Evolutionary conservation across 2,888 invertebrate species (phyloP).

Genomic region (Polia nebulosa): DNA sequence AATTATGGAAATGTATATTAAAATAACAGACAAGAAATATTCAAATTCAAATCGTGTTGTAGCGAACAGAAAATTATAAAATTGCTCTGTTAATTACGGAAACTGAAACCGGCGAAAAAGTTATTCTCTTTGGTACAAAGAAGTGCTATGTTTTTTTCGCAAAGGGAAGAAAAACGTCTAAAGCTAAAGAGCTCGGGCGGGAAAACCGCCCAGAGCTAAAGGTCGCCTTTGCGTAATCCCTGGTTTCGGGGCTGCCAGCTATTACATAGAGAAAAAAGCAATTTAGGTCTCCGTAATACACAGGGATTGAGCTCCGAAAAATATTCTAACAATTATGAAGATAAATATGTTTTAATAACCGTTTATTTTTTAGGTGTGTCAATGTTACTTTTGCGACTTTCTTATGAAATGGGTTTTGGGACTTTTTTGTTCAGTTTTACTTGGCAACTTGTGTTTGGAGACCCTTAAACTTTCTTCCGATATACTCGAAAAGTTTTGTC

Average conservation of each 20-base stretch:
- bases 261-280: conserved; percentile 77
- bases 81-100: conserved; percentile 42
- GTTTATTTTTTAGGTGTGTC: conserved; percentile 16
- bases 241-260: conserved; percentile 65
- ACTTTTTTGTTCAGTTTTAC: background rate
- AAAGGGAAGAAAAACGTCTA: conserved; percentile 72
- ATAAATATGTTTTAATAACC: conserved; percentile 49
- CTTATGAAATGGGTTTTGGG: background rate
- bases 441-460: background rate
- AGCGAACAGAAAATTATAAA: conserved; percentile 52
- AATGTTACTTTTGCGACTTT: background rate
- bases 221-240: conserved; percentile 80
- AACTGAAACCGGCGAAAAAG: conserved; percentile 40
- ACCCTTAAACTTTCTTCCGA: background rate
- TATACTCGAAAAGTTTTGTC: background rate
- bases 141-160: conserved; percentile 63
- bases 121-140: conserved; percentile 52
- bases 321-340: conserved; percentile 66
- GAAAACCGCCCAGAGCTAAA: conserved; percentile 78
- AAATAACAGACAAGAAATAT: conserved; percentile 42
- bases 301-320: conserved; percentile 64
- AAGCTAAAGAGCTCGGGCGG: conserved; percentile 74
- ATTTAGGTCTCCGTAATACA: conserved; percentile 73
- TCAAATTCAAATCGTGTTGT: conserved; percentile 49
- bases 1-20: conserved; percentile 55